Evolutionary conservation across 2,113 vertebrate species (phyloP), one percentile per base, ranked within the genome.

Genomic region (Crotalus tigris): DNA sequence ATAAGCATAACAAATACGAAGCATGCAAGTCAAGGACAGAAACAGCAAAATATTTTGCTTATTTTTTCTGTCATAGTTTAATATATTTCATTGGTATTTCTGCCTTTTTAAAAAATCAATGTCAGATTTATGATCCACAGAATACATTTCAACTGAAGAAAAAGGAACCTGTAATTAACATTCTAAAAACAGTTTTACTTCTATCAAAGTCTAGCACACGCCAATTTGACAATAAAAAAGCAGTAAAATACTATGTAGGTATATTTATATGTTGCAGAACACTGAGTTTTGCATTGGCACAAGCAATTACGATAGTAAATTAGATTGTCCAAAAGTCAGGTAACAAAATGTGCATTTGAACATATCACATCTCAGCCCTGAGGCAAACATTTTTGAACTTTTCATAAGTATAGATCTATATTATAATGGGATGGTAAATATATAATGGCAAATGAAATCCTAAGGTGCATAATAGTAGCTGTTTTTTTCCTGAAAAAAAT

Each of bases 181-280:
- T 85, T 5, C 89, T 94, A 93, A 93, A 93, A 94, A 69, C 39
- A 87, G 9, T 44, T 90, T 13, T 24, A 53, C 0, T 92, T 91
- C 46, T 57, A 55, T 0, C 51, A 86, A 92, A 58, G 10, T 92
- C 21, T 53, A 26, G 0, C 24, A 5, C n/a, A 51, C 6, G 89
- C 54, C 93, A 94, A 95, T 91, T 91, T 91, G 49, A 91, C 93
- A 95, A 5, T 55, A 90, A 26, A 58, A 55, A 95, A 44, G 93
- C 92, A 93, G 3, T 92, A 94, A 88, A 23, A 33, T 85, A 94
- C 95, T 92, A 92, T 23, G 5, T 10, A 93, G 58, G 0, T 11
- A 1, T 64, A 88, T 88, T 95, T 94, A 12, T 87, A 91, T 94
- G 90, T 93, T 69, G 91, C 85, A 5, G 26, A 64, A 95, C 86